Percentiles rank a stretch among this genome's conserved stretches.
Evolutionary conservation across 2,888 invertebrate species (phyloP).

Genomic region (Orthonevra nobilis): DNA sequence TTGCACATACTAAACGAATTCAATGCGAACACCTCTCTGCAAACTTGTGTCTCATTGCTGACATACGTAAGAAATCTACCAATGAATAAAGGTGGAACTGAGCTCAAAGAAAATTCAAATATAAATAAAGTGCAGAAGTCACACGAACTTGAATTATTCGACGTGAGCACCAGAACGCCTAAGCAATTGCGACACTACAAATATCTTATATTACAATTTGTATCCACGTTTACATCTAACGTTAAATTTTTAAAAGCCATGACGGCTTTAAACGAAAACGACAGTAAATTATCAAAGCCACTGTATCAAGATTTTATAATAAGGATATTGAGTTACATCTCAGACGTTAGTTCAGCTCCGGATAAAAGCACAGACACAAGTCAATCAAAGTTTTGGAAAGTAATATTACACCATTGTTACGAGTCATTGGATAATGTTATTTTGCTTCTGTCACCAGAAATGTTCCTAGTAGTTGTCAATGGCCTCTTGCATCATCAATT

Average conservation of each 20-base stretch:
- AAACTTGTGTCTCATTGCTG: slow-evolving; percentile 85
- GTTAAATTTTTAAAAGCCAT: slow-evolving; percentile 86
- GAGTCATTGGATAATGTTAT: slow-evolving; percentile 91
- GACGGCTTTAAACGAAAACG: slow-evolving; percentile 81
- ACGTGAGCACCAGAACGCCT: slow-evolving; percentile 84
- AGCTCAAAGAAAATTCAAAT: background rate
- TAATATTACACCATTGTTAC: slow-evolving; percentile 88
- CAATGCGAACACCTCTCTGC: slow-evolving; percentile 83
- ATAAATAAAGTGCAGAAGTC: slow-evolving; percentile 1
- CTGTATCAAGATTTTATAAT: slow-evolving; percentile 87
- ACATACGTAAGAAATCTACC: slow-evolving; percentile 86
- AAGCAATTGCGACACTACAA: slow-evolving; percentile 92
- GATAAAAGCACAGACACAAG: slow-evolving; percentile 83
- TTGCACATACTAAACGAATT: slow-evolving; percentile 86
- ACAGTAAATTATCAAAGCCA: slow-evolving; percentile 82
- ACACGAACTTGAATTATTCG: slow-evolving; percentile 81
- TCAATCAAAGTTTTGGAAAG: slow-evolving; percentile 89
- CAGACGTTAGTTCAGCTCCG: slow-evolving; percentile 83
- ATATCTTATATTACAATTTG: slow-evolving; percentile 88
- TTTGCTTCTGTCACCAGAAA: slow-evolving; percentile 87
- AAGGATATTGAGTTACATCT: slow-evolving; percentile 85
- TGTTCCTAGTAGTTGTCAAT: slow-evolving; percentile 89
- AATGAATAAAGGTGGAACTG: slow-evolving; percentile 82
- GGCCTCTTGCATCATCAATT: slow-evolving; percentile 87
- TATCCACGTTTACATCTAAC: slow-evolving; percentile 86